Percentiles rank a stretch among this genome's conserved stretches.
Evolutionary conservation across 2,888 invertebrate species (phyloP).

Genomic region (Trimorus sp.): DNA sequence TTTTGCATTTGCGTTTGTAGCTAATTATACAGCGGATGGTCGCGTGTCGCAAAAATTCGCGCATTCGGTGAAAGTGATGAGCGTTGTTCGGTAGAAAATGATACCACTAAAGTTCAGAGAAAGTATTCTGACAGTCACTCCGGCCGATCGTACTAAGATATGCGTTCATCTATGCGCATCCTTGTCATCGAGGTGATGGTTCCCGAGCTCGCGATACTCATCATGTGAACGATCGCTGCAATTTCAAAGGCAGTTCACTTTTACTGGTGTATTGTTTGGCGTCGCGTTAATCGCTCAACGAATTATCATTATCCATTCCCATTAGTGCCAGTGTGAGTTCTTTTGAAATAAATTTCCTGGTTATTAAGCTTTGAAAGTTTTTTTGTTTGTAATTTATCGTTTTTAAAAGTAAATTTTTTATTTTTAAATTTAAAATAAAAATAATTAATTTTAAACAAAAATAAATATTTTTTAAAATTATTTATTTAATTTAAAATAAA

Average conservation of each 20-base stretch:
- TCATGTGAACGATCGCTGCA: not conserved
- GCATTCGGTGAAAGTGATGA: conserved; percentile 56
- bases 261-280: conserved; percentile 19
- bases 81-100: conserved; percentile 49
- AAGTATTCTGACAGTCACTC: conserved; percentile 66
- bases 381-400: too few species aligned
- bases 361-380: too few species aligned
- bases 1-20: conserved; percentile 19
- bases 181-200: conserved; percentile 3
- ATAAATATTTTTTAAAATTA: too few species aligned
- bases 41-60: conserved; percentile 40
- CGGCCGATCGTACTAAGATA: conserved; percentile 8
- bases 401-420: too few species aligned
- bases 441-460: too few species aligned
- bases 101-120: conserved; percentile 48
- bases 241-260: not conserved
- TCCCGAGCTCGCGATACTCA: not conserved
- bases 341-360: too few species aligned
- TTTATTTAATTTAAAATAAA: too few species aligned
- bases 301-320: conserved; percentile 1
- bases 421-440: too few species aligned
- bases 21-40: conserved; percentile 33
- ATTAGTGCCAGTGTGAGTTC: conserved; percentile 16
- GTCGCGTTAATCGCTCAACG: conserved; percentile 8
- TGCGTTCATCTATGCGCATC: conserved; percentile 32